A percentile compares a stretch with the other conserved stretches of the same genome.
Conservation (phyloP, 2,797 vertebrate genomes). For the Otus scops region DNA sequence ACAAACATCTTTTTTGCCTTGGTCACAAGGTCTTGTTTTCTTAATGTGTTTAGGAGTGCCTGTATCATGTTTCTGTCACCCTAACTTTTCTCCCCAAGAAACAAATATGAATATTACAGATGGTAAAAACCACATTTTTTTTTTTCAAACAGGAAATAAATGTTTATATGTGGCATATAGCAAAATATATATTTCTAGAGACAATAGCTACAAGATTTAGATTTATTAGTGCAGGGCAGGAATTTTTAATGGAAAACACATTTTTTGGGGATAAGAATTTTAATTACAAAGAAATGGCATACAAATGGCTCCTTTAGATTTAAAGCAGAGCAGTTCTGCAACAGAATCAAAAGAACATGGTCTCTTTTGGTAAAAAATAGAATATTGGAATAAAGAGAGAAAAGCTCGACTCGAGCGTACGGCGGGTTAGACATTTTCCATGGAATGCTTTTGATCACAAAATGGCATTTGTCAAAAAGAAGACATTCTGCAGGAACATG, state of each 20-base stretch:
- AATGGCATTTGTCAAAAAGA: neutral
- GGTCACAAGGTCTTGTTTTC: neutral
- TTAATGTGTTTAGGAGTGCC: neutral
- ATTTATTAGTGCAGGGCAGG: neutral
- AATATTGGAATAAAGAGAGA: neutral
- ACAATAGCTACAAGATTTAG: slow-evolving; percentile 18
- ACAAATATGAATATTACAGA: slow-evolving; percentile 28
- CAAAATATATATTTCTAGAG: slow-evolving; percentile 21
- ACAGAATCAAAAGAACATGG: neutral
- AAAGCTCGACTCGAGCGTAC: fast-evolving
- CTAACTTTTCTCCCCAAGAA: neutral
- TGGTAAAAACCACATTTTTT: slow-evolving; percentile 1
- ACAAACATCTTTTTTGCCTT: neutral
- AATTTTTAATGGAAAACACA: slow-evolving; percentile 51
- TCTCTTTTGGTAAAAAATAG: neutral
- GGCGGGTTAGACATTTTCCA: neutral
- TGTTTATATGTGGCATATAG: slow-evolving; percentile 22
- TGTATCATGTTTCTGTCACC: slow-evolving; percentile 36
- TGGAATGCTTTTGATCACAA: neutral
- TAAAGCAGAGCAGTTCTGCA: slow-evolving; percentile 37
- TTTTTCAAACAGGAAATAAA: slow-evolving; percentile 13
- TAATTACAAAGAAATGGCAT: slow-evolving; percentile 34
- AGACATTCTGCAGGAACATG: neutral
- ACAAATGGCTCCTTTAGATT: neutral
- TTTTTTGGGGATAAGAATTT: slow-evolving; percentile 32